Evolutionary conservation across 2,888 invertebrate species (phyloP).

Genomic region (Aquatica leii): DNA sequence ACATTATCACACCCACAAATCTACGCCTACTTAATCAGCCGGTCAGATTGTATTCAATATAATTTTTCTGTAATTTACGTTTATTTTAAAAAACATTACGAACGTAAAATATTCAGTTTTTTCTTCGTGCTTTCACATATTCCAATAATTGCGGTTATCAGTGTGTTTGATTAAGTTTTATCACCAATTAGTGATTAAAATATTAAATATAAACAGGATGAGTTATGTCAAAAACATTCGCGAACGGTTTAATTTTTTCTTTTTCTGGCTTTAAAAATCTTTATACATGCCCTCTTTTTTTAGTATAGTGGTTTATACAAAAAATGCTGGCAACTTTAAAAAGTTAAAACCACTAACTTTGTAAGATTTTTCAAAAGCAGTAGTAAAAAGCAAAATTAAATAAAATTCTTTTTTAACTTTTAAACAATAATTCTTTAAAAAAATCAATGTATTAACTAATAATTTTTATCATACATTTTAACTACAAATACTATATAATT

Average conservation of each 20-base stretch:
- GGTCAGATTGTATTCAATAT: conserved; percentile 24
- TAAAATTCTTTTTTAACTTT: too few relatives aligned
- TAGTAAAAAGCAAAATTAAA: too few relatives aligned
- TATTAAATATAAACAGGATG: conserved; percentile 4
- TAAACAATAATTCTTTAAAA: too few relatives aligned
- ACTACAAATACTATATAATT: too few relatives aligned
- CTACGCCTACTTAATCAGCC: conserved; percentile 45
- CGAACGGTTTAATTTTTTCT: neutral
- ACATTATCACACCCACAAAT: conserved; percentile 52
- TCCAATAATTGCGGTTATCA: neutral
- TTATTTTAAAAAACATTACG: too few relatives aligned
- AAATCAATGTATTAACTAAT: too few relatives aligned
- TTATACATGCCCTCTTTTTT: neutral
- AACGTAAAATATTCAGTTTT: neutral
- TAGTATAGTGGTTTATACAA: neutral
- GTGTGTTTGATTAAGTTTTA: neutral
- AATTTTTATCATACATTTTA: too few relatives aligned
- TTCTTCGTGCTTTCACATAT: neutral
- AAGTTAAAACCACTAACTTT: too few relatives aligned
- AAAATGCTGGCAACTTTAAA: too few relatives aligned
- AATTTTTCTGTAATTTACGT: too few relatives aligned
- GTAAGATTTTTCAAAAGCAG: too few relatives aligned
- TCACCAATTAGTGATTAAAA: neutral
- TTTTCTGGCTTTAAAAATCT: neutral
- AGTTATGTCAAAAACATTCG: conserved; percentile 1